Evolutionary conservation across 1,140 invertebrate species (phyloP).

Genomic region (Eufriesea mexicana): DNA sequence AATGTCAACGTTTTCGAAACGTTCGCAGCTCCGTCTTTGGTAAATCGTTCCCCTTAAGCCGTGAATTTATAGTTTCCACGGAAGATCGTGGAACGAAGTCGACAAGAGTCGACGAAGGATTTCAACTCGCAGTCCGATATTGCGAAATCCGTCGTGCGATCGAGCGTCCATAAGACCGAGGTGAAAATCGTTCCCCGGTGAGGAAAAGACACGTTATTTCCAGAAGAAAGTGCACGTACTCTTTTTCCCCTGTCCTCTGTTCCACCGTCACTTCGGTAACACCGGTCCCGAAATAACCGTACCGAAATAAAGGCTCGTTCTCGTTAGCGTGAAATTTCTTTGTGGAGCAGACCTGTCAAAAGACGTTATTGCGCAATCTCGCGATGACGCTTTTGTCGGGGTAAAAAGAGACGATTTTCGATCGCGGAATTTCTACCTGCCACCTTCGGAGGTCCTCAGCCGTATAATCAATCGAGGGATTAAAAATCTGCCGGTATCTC

Average conservation of each 20-base stretch:
- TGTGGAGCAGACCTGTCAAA: conserved; percentile 21
- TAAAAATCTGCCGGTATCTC: too few relatives aligned
- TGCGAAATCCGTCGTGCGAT: conserved; percentile 1
- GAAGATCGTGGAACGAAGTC: background rate
- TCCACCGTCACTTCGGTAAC: conserved; percentile 40
- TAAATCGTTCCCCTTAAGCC: background rate
- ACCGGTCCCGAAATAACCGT: conserved; percentile 46
- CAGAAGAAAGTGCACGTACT: conserved; percentile 25
- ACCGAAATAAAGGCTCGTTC: conserved; percentile 58
- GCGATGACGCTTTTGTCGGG: background rate
- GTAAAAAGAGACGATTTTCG: background rate
- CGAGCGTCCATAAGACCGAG: background rate
- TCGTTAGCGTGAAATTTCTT: conserved; percentile 54
- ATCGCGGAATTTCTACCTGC: background rate
- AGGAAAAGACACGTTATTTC: conserved; percentile 39
- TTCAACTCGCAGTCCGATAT: background rate
- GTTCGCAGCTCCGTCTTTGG: background rate
- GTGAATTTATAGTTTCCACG: background rate
- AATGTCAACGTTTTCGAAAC: background rate
- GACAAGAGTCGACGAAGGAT: background rate
- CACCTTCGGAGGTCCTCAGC: too few relatives aligned
- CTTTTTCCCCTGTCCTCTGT: background rate
- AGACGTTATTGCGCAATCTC: conserved; percentile 47
- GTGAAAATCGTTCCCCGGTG: background rate
- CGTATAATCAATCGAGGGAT: too few relatives aligned